phyloP scores from a whole-genome alignment of 2,888 invertebrate genomes.

The Saturnia pavonia region DNA sequence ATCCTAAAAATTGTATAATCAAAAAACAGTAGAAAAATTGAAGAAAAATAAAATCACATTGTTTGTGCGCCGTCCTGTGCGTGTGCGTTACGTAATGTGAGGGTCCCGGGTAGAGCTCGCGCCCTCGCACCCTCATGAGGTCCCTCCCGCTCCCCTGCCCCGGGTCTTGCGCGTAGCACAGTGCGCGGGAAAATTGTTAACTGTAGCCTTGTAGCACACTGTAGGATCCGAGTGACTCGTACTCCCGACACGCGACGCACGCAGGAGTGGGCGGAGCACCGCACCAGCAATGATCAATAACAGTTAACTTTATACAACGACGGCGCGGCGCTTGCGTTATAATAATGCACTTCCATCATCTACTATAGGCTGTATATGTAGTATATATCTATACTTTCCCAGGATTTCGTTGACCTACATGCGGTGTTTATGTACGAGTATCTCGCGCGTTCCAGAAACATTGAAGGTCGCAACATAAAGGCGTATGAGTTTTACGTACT shows the following conservation, averaged over 20 bases:
- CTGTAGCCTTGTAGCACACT: too few relatives aligned
- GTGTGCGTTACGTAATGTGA: slow-evolving; percentile 79
- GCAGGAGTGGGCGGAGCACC: slow-evolving; percentile 27
- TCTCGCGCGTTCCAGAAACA: slow-evolving; percentile 40
- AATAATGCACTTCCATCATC: slow-evolving; percentile 29
- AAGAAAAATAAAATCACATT: slow-evolving; percentile 79
- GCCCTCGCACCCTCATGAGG: slow-evolving; percentile 39
- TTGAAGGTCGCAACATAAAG: slow-evolving; percentile 49
- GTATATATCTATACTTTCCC: slow-evolving; percentile 36
- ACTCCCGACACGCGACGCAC: slow-evolving; percentile 27
- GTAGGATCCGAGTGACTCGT: slow-evolving; percentile 6
- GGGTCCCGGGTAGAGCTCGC: slow-evolving; percentile 61
- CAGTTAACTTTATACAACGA: slow-evolving; percentile 13
- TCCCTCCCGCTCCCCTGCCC: slow-evolving; percentile 43
- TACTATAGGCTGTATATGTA: too few relatives aligned
- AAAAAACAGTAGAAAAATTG: slow-evolving; percentile 74
- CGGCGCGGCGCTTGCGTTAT: slow-evolving; percentile 40
- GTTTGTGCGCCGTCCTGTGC: slow-evolving; percentile 82
- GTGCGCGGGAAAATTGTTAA: slow-evolving; percentile 41
- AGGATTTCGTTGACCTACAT: slow-evolving; percentile 53
- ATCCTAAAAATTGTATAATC: slow-evolving; percentile 77
- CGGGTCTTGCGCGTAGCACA: slow-evolving; percentile 38
- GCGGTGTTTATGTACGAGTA: slow-evolving; percentile 44
- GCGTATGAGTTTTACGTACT: background rate
- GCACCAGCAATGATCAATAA: slow-evolving; percentile 40